Evolutionary conservation across 2,113 vertebrate genomes (phyloP), one percentile per base, ranked within the genome.

Genomic region (Cavia aperea): DNA sequence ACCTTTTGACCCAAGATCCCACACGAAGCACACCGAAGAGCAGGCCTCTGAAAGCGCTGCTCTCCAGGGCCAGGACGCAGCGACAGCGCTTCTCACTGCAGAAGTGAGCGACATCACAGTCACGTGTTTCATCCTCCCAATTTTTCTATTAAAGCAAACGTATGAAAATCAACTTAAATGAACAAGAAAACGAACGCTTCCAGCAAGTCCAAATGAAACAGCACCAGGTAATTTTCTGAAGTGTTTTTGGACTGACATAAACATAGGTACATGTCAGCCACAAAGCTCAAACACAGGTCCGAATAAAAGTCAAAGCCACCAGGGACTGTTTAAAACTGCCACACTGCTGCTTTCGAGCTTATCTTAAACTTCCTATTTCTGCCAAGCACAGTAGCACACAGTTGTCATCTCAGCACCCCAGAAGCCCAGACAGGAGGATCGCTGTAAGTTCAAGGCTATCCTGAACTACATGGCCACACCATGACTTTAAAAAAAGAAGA

Each of bases 91-190:
- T 72, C 31, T 36, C 8, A 72, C 5, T 60, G 49, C 29, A 90
- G 31, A 90, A 93, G 93, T 31, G 93, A 91, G 72, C 14, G 62
- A 56, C 9, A 73, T 2, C 1, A 54, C 33, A 72, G n/a, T 68
- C 8, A 86, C 58, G 81, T 39, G 66, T 86, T 81, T 51, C 16
- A 49, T 19, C 68, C 46, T 36, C 31, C 58, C 77, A 85, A 49
- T 56, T 63, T 46, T 83, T 79, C 78, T 68, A 91, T 49, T 93
- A 88, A 95, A 92, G 73, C 43, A 81, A 96, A 91, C 63, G 31
- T 36, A 58, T 72, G 46, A 88, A 92, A 89, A 75, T 51, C 66
- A 75, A 85, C 66, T 78, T 73, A 85, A 77, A 56, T 54, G 85
- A 82, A 31, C 81, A 87, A 82, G 10, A 88, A 89, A 90, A 88